phyloP scores from a whole-genome alignment of 2,888 invertebrate species.

The Epinotia bilunana region DNA sequence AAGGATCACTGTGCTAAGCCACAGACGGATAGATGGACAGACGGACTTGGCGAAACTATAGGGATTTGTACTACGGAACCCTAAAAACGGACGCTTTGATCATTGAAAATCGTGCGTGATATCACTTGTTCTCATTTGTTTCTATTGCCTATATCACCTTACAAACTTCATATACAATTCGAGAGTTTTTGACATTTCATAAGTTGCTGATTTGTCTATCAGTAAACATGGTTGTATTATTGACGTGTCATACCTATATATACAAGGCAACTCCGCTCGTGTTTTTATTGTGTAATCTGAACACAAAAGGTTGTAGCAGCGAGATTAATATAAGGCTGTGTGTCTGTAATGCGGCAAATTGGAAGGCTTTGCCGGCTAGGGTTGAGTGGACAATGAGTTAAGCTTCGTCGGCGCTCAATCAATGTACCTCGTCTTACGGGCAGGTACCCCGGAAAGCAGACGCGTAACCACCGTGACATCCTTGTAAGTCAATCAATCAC shows the following conservation, averaged over 20 bases:
- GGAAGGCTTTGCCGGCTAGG: constrained; percentile 53
- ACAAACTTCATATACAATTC: no score
- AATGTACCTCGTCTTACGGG: constrained; percentile 28
- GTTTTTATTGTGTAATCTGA: constrained; percentile 35
- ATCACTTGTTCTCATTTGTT: no score
- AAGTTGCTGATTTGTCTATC: no score
- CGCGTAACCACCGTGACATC: not conserved
- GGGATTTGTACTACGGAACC: no score
- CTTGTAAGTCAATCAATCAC: not conserved
- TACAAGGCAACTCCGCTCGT: not conserved
- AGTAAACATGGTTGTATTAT: not conserved
- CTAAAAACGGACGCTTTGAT: no score
- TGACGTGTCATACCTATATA: not conserved
- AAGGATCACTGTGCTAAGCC: no score
- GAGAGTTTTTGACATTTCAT: no score
- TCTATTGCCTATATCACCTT: no score
- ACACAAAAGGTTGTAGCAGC: constrained; percentile 32
- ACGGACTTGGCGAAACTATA: no score
- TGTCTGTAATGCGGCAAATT: constrained; percentile 59
- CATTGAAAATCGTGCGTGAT: no score
- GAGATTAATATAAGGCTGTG: constrained; percentile 39
- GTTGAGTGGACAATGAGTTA: constrained; percentile 38
- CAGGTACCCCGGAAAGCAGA: not conserved
- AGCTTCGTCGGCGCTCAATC: constrained; percentile 28
- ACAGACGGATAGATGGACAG: no score